Conservation (phyloP, 2,888 invertebrate genomes). For the Pammene fasciana region DNA sequence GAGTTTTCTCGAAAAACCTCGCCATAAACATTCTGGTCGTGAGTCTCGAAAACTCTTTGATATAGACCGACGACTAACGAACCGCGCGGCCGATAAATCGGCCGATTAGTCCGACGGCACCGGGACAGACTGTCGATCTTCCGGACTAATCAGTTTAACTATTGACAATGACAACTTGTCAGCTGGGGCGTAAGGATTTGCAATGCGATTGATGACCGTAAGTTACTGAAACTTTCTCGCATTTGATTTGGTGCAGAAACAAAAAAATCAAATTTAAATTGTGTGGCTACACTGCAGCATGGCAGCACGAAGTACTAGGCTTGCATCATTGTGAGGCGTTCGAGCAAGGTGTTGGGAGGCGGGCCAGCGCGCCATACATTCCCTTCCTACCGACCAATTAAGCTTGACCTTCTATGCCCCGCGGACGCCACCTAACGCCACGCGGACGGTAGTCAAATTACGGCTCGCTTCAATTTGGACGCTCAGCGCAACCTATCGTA, state of each 20-base stretch:
- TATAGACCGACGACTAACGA: slow-evolving; percentile 71
- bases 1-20: slow-evolving; percentile 73
- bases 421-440: slow-evolving; percentile 55
- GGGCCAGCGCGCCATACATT: slow-evolving; percentile 76
- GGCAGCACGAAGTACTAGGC: slow-evolving; percentile 72
- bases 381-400: slow-evolving; percentile 74
- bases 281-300: slow-evolving; percentile 43
- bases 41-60: slow-evolving; percentile 72
- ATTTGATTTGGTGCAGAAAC: slow-evolving; percentile 10
- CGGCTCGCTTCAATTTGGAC: slow-evolving; percentile 61
- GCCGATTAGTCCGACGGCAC: slow-evolving; percentile 49
- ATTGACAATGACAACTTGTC: slow-evolving; percentile 57
- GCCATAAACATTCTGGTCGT: slow-evolving; percentile 72
- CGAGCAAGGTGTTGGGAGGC: slow-evolving; percentile 74
- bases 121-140: slow-evolving; percentile 60
- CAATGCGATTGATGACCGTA: slow-evolving; percentile 25
- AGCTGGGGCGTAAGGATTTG: slow-evolving; percentile 37
- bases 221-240: slow-evolving; percentile 22
- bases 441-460: slow-evolving; percentile 53
- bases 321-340: slow-evolving; percentile 77
- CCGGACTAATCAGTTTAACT: slow-evolving; percentile 59
- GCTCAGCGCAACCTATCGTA: slow-evolving; percentile 56
- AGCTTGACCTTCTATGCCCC: slow-evolving; percentile 68
- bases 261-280: slow-evolving; percentile 9
- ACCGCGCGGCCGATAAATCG: slow-evolving; percentile 52